Conservation (phyloP, 2,888 invertebrate genomes). For the Ditylenchus weischeri region DNA sequence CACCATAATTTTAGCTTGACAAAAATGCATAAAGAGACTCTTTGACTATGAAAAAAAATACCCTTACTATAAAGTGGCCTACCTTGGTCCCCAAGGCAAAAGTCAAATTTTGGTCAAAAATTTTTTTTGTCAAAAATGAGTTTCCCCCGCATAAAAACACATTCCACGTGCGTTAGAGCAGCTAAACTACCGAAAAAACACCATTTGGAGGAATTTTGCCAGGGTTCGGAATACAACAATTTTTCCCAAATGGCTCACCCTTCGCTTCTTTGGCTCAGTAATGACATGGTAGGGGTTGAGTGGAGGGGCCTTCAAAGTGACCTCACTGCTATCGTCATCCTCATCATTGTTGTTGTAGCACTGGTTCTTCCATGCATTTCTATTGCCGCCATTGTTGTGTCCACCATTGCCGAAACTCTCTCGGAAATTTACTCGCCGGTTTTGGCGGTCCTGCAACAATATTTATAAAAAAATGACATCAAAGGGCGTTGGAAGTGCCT, state of each 20-base stretch:
- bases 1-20: no score
- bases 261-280: background rate
- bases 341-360: slow-evolving; percentile 4
- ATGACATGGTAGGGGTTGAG: slow-evolving; percentile 5
- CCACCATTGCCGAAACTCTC: background rate
- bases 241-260: background rate
- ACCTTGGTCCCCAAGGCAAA: no score
- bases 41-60: no score
- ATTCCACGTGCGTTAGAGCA: no score
- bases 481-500: background rate
- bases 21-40: no score
- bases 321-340: slow-evolving; percentile 7
- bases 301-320: slow-evolving; percentile 4
- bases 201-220: no score
- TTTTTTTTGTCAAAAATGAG: no score
- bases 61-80: no score
- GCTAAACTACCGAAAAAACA: no score
- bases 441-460: background rate
- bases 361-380: background rate
- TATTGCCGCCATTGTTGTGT: background rate
- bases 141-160: no score
- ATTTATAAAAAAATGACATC: background rate
- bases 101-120: no score
- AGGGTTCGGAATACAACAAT: no score
- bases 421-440: slow-evolving; percentile 4